Conservation (phyloP, 2,888 invertebrate species). For the Hypomecis punctinalis region DNA sequence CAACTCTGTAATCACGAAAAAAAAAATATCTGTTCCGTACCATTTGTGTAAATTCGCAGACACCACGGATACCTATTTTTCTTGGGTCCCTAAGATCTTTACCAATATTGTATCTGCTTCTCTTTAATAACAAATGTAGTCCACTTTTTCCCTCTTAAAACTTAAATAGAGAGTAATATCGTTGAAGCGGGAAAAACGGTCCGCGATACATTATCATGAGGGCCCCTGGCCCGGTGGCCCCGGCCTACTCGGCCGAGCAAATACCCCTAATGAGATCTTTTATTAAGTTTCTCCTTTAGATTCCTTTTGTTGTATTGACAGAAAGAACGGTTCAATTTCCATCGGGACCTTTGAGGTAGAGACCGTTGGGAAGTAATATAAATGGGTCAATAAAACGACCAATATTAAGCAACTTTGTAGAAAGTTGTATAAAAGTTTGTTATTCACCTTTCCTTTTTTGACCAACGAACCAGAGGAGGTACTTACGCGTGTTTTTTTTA, state of each 20-base stretch:
- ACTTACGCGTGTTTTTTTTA: no score
- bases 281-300: constrained; percentile 35
- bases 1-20: no score
- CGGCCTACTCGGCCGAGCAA: constrained; percentile 39
- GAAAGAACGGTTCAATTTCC: constrained; percentile 31
- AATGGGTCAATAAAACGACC: constrained; percentile 11
- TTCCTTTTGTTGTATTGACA: constrained; percentile 36
- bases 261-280: constrained; percentile 46
- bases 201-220: constrained; percentile 45
- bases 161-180: neutral
- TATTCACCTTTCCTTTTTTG: neutral
- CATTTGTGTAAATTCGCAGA: no score
- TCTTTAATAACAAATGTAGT: no score
- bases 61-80: no score
- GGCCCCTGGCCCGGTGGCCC: constrained; percentile 26
- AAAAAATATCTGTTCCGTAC: no score
- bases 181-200: constrained; percentile 25
- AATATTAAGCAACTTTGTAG: constrained; percentile 6
- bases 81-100: no score
- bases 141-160: neutral
- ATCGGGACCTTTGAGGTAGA: constrained; percentile 29
- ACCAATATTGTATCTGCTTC: no score
- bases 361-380: constrained; percentile 5
- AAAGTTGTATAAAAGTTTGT: no score
- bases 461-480: no score